These are phyloP conservation scores for Heliconius hermathena DNA, from an alignment of 1,140 invertebrate genomes.

Conservation along the genomic window DNA sequence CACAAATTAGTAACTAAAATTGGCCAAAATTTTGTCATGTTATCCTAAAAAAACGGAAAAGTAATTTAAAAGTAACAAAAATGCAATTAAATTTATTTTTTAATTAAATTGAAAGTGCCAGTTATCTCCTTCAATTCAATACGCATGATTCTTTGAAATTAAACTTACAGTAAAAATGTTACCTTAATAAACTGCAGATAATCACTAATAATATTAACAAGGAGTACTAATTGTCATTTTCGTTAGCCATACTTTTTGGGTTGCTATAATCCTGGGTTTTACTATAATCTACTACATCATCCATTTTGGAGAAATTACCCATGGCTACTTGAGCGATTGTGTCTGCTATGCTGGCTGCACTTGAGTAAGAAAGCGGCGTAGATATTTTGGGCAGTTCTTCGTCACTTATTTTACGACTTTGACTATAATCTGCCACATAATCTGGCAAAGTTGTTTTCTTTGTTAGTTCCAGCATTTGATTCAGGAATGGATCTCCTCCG, in stretches of 20 bases:
- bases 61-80: no score
- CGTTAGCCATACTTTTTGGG: slow-evolving; percentile 53
- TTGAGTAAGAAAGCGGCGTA: slow-evolving; percentile 69
- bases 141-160: no score
- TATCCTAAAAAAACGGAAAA: no score
- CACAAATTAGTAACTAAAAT: no score
- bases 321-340: slow-evolving; percentile 73
- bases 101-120: no score
- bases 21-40: no score
- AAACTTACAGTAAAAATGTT: no score
- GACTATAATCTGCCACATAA: slow-evolving; percentile 70
- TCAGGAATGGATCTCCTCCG: slow-evolving; percentile 75
- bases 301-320: slow-evolving; percentile 71
- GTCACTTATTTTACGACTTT: slow-evolving; percentile 71
- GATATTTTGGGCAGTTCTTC: slow-evolving; percentile 64
- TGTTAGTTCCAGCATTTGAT: slow-evolving; percentile 79
- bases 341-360: slow-evolving; percentile 70
- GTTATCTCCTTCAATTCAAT: no score
- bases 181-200: background rate
- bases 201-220: background rate
- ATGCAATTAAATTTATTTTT: no score
- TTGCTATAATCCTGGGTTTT: slow-evolving; percentile 71
- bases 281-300: slow-evolving; percentile 66
- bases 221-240: slow-evolving; percentile 58
- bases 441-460: slow-evolving; percentile 80